Conservation (phyloP, 2,113 vertebrate species). For the Hyaena hyaena region DNA sequence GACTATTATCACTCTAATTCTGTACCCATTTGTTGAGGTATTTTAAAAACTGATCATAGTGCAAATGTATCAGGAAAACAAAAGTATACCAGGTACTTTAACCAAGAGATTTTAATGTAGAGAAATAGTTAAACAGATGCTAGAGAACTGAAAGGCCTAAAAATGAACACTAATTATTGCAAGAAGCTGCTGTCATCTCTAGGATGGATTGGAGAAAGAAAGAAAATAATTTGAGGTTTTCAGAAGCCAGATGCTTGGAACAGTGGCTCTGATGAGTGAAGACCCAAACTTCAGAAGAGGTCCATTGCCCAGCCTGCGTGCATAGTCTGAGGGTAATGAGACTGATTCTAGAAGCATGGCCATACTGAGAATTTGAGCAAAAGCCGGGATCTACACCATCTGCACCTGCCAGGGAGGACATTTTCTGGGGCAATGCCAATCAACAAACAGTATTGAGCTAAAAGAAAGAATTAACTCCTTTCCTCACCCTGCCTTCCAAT, state of each 20-base stretch:
- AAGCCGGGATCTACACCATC: background rate
- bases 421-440: background rate
- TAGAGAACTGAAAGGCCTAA: background rate
- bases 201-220: background rate
- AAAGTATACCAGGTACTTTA: background rate
- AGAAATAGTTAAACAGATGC: background rate
- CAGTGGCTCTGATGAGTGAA: background rate
- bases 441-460: background rate
- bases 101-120: constrained; percentile 16
- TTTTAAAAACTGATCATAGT: constrained; percentile 20
- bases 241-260: background rate
- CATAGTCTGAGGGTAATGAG: background rate
- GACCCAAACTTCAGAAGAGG: background rate
- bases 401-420: background rate
- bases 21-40: background rate
- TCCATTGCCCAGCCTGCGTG: background rate
- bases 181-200: background rate
- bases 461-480: background rate
- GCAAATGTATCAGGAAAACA: background rate
- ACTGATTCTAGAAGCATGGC: background rate
- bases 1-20: background rate
- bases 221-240: background rate
- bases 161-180: background rate
- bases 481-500: background rate
- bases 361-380: background rate